Base-by-base conservation (phyloP, 2,888 invertebrate genomes). In the Margaritifera margaritifera region DNA sequence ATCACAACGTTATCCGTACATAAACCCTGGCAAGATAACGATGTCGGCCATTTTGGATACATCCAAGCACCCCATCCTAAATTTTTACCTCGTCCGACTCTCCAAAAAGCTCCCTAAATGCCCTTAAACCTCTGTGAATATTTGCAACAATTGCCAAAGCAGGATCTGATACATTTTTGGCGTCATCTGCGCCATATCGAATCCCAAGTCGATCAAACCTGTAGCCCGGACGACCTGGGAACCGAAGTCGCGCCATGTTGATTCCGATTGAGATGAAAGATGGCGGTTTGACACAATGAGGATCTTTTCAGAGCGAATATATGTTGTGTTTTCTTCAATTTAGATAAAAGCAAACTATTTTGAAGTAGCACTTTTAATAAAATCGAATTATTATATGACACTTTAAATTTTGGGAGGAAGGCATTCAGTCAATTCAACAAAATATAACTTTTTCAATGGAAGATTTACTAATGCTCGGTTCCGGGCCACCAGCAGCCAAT, bases 231-330 rank as follows among this genome's bases (percentile, higher is more conserved):
- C 89, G 86, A 71, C 89, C 89, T 69, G 89, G 88, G 80, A 89
- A 89, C 66, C 88, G 80, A 66, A 88, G 75, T 77, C 88, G 85
- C 88, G 89, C 88, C 89, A 89, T 89, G 81, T 86, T 86, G 83
- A 72, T 42, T 42, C 42, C 42, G 42, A 42, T 42, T 42, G 42
- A 42, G 42, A 42, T 42, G 42, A 42, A 42, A 42, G 42, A 42
- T 42, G 42, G 42, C 42, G 42, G 42, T 42, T 42, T 42, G 42
- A 42, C 42, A 42, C 42, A 42, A 42, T 42, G 15, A 11, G 42
- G 42, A 42, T 15, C 42, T 42, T 42, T 42, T 42, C 42, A 15
- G 42, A 42, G 11, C 42, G 11, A 15, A 4, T 42, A 42, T 42
- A 15, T 42, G 42, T 11, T 15, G 42, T 15, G 11, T 42, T 42